phyloP scores from a whole-genome alignment of 2,888 invertebrate species.

The Cyclophora albipunctata region DNA sequence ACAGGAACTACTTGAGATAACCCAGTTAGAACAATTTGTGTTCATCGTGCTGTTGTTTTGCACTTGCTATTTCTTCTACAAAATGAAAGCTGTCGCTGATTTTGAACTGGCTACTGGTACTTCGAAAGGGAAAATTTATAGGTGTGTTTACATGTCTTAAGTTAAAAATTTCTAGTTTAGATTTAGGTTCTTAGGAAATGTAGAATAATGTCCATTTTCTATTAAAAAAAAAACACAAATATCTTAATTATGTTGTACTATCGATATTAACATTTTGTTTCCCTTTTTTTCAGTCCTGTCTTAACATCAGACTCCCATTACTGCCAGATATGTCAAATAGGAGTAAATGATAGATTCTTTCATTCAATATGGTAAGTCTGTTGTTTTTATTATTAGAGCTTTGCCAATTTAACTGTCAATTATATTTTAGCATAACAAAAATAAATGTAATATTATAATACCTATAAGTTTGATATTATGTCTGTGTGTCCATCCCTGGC shows the following conservation, averaged over 20 bases:
- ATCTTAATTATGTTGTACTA: not conserved
- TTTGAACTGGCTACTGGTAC: slow-evolving; percentile 57
- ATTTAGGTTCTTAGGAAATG: no score
- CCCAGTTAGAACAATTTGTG: slow-evolving; percentile 59
- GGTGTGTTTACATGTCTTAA: slow-evolving; percentile 38
- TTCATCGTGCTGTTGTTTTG: slow-evolving; percentile 48
- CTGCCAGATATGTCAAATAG: slow-evolving; percentile 88
- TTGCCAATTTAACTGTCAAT: no score
- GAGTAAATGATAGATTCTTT: slow-evolving; percentile 85
- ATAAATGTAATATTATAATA: no score
- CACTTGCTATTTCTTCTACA: slow-evolving; percentile 59
- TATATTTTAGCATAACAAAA: no score
- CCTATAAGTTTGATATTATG: no score
- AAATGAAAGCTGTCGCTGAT: slow-evolving; percentile 60
- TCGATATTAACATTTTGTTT: not conserved
- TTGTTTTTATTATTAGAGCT: not conserved
- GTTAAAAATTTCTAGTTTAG: no score
- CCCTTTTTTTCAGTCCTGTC: slow-evolving; percentile 52
- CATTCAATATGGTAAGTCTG: slow-evolving; percentile 84
- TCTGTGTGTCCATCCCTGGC: no score
- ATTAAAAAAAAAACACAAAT: no score
- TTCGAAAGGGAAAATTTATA: slow-evolving; percentile 64
- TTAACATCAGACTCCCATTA: slow-evolving; percentile 83
- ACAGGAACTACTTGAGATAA: slow-evolving; percentile 82
- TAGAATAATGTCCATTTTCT: not conserved